phyloP scores from a whole-genome alignment of 2,113 vertebrate species.

The Crotalus viridis region DNA sequence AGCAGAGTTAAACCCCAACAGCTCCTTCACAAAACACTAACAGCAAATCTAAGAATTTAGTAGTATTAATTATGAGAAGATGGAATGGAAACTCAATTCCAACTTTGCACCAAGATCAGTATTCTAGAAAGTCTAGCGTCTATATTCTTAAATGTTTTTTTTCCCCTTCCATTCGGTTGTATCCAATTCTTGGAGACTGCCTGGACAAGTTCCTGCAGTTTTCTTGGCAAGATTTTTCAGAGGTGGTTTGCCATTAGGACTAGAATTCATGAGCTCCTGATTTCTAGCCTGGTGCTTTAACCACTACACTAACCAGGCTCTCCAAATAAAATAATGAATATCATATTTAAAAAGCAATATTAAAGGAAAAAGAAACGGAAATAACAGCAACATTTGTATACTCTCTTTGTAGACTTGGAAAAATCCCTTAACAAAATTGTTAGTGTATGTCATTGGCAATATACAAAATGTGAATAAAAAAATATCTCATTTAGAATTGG shows the following conservation, averaged over 20 bases:
- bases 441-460: conserved; percentile 50
- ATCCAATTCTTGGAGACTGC: too few species aligned
- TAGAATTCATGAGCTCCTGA: not conserved
- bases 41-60: not conserved
- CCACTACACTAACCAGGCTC: not conserved
- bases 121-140: not conserved
- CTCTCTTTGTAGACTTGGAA: not conserved
- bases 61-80: not conserved
- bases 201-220: too few species aligned
- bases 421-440: conserved; percentile 36
- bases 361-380: not conserved
- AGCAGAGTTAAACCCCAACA: too few species aligned
- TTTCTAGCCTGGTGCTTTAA: not conserved
- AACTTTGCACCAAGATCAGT: not conserved
- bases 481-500: conserved; percentile 28
- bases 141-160: not conserved
- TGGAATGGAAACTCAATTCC: not conserved
- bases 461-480: conserved; percentile 48
- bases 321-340: not conserved
- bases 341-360: not conserved
- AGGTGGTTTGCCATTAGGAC: too few species aligned
- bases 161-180: too few species aligned
- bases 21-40: not conserved
- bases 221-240: too few species aligned
- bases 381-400: not conserved